These are phyloP conservation scores for Stictonetta naevosa DNA, from an alignment of 2,113 vertebrate genomes.

Conservation along the genomic window DNA sequence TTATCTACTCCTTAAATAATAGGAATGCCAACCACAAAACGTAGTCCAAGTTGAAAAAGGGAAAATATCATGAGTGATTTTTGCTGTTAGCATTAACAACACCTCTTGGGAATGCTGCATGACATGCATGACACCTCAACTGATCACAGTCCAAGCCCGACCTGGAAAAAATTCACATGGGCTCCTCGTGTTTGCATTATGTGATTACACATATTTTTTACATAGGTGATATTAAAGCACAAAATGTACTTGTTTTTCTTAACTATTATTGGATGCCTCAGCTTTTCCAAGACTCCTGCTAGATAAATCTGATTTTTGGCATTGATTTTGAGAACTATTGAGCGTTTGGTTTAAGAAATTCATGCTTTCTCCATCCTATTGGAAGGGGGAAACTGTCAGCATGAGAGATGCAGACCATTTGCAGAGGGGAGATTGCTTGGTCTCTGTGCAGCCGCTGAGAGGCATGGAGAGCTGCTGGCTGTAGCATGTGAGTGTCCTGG, in stretches of 20 bases:
- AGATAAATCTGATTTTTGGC: neutral
- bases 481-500: neutral
- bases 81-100: neutral
- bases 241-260: neutral
- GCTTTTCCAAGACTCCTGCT: neutral
- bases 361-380: neutral
- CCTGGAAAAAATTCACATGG: neutral
- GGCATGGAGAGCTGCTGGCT: neutral
- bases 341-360: neutral
- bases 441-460: neutral
- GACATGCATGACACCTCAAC: neutral
- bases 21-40: neutral
- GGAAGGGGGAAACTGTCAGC: no score
- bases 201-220: neutral
- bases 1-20: neutral
- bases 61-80: neutral
- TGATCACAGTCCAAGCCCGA: neutral
- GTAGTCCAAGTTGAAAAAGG: neutral
- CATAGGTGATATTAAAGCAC: neutral
- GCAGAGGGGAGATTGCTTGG: neutral
- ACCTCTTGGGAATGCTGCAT: fast-evolving
- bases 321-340: neutral
- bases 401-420: neutral
- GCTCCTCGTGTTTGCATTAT: neutral
- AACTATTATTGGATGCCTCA: neutral